Evolutionary conservation across 2,888 invertebrate genomes (phyloP), one percentile per base, ranked within the genome.

Genomic region (Teinopalpus imperialis): DNA sequence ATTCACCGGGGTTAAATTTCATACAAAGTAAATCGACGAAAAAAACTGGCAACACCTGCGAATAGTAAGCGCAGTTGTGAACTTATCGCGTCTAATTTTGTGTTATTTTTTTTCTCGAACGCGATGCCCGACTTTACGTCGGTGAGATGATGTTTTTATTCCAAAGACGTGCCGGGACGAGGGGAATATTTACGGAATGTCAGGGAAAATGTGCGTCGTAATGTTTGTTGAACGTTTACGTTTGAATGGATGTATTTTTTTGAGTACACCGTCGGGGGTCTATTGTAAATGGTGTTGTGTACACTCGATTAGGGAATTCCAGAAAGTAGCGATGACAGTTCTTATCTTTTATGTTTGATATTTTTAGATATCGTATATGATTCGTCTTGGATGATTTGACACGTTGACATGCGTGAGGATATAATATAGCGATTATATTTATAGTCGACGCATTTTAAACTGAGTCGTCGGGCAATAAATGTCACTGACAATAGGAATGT

Each of bases 91-190:
- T 67, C 74, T 81, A 78, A 79, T 79, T 76, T 69, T 61, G 59
- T 70, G 67, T 69, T 72, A 74, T 42, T 35, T 34, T 35, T 35
- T 35, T 12, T 43, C 5, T 13, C 13, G 13, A n/a, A 27, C 27
- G 14, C 42, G 10, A 8, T 21, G 7, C 13, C 20, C 9, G 5
- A 9, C 10, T 9, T 1, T 14, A 9, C 35, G 20, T 20, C 21
- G 59, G 52, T 61, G 63, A 69, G 67, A 71, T 78, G 83, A 83
- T 83, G 80, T 81, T 86, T 83, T 83, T 87, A 85, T 86, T 83
- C 82, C 80, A 76, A 79, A 75, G 76, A 76, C 80, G 79, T 76
- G 79, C 72, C 65, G 66, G 66, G 73, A 64, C 67, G 72, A 48
- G 46, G 68, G 69, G 69, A 76, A 77, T 82, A 76, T 81, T 80